These are phyloP conservation scores for Hipparchia semele DNA, from an alignment of 2,888 invertebrate genomes.

Conservation along the genomic window DNA sequence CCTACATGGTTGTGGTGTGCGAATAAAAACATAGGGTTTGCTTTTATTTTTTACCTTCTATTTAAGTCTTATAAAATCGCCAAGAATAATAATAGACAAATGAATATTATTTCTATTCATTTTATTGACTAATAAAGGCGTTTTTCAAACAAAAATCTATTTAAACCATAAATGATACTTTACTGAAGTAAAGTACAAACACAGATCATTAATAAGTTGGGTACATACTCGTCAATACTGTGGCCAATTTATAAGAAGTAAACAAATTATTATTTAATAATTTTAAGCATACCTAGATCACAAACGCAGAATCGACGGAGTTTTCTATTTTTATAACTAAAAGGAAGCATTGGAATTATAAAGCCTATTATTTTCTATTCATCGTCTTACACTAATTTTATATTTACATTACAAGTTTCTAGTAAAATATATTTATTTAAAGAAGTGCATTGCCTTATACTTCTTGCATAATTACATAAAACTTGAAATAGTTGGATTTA, in stretches of 20 bases:
- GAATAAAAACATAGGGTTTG: not conserved
- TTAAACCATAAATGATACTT: too few species aligned
- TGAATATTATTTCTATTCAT: not conserved
- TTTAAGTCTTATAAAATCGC: not conserved
- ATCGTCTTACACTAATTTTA: constrained; percentile 12
- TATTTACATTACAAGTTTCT: constrained; percentile 30
- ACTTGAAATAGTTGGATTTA: not conserved
- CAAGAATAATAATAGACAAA: not conserved
- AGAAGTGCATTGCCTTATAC: too few species aligned
- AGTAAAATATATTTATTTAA: not conserved
- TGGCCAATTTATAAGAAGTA: not conserved
- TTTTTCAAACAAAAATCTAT: not conserved
- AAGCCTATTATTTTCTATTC: constrained; percentile 18
- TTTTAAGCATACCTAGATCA: constrained; percentile 43
- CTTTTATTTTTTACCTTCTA: not conserved
- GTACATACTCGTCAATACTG: not conserved
- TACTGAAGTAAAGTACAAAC: not conserved
- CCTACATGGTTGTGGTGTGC: not conserved
- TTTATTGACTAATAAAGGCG: not conserved
- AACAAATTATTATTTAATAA: constrained; percentile 5
- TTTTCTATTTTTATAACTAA: constrained; percentile 19
- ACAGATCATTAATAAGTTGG: not conserved
- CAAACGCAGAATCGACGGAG: constrained; percentile 47
- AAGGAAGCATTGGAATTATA: constrained; percentile 67
- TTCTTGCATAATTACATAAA: not conserved